Evolutionary conservation across 2,888 invertebrate genomes (phyloP), one percentile per base, ranked within the genome.

Genomic region (Drosophila paramelanica): DNA sequence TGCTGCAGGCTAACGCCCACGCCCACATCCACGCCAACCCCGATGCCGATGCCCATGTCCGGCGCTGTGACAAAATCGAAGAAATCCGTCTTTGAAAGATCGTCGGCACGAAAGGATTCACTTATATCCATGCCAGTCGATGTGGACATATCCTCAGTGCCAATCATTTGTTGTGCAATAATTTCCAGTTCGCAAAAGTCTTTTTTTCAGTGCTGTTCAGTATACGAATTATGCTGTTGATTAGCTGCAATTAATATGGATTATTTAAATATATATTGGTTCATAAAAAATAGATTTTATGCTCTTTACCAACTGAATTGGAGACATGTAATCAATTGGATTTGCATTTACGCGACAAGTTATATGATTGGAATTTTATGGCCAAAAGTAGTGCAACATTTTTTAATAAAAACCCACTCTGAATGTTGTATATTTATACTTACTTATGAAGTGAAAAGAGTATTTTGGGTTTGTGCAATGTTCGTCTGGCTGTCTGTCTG

Each of bases 61-160:
- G 96, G 96, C 49, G 96, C 96, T 57, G 96, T 96, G 73, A 97
- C 97, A 93, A 97, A 96, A 93, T 97, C 97, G 93, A 97, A 97
- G 94, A 97, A 97, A 93, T 97, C 97, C 81, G 96, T 96, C 93
- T 97, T 96, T 88, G 96, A 95, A 93, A 97, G 94, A 93, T 97
- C 96, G 93, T 96, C 96, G 92, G 96, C 94, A 82, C 95, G 94
- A 92, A 95, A 95, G 85, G 95, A 94, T 94, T 96, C 96, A 93
- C 96, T 96, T 93, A 97, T 95, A 94, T 96, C 96, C 96, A 96
- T 96, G 94, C 92, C 92, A 86, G 92, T 90, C 82, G 92, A 91
- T 84, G 92, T 91, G 85, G 92, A 92, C 91, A 92, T 91, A 81
- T 92, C 92, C 90, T 92, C 92, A 70, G 92, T 91, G 84, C 92